Evolutionary conservation across 2,113 vertebrate genomes (phyloP).

Genomic region (Ameiurus melas): DNA sequence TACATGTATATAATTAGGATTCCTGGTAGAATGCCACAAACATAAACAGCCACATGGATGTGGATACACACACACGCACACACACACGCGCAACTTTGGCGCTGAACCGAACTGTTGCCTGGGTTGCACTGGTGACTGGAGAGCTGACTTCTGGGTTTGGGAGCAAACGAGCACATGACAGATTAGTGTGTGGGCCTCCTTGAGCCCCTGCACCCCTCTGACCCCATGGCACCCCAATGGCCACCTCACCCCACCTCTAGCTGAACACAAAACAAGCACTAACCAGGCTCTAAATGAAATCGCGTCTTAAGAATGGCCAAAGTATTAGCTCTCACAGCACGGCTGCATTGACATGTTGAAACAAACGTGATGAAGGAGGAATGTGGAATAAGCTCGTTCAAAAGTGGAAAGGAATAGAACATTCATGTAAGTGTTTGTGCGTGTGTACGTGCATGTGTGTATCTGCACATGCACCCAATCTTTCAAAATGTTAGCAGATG

Average conservation of each 20-base stretch:
- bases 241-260: conserved; percentile 39
- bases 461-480: conserved; percentile 33
- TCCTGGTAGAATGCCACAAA: conserved; percentile 51
- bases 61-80: conserved; percentile 26
- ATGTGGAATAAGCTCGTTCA: background rate
- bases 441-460: background rate
- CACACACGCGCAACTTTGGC: conserved; percentile 58
- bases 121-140: conserved; percentile 80
- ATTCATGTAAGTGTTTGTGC: background rate
- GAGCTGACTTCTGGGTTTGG: conserved; percentile 75
- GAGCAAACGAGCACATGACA: conserved; percentile 85
- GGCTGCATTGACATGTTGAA: conserved; percentile 3
- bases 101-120: conserved; percentile 73
- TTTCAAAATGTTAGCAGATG: conserved; percentile 84
- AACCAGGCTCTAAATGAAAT: conserved; percentile 42
- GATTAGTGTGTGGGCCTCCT: conserved; percentile 82
- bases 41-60: conserved; percentile 41
- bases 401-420: background rate
- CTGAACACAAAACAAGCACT: conserved; percentile 47
- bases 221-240: conserved; percentile 71
- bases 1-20: conserved; percentile 63
- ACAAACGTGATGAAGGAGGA: conserved; percentile 7
- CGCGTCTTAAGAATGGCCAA: conserved; percentile 32
- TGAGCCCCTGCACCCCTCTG: conserved; percentile 79
- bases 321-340: conserved; percentile 30